Evolutionary conservation across 1,140 invertebrate species (phyloP), one percentile per base, ranked within the genome.

Genomic region (Drosophila nigromelanica): DNA sequence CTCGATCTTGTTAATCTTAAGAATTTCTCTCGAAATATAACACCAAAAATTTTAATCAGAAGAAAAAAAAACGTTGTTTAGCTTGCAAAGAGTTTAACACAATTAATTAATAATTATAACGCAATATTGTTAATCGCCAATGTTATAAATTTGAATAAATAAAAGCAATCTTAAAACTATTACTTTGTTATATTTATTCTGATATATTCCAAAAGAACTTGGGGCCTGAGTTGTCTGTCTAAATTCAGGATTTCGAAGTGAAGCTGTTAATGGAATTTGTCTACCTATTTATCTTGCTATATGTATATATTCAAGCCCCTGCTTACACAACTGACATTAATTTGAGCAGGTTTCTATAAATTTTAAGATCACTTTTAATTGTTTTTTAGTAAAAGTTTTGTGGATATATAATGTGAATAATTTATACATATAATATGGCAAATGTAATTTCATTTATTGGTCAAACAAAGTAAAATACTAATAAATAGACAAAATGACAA

Each of bases 111-210:
- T 52, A 61, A 61, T 45, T 55, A 73, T 45, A 48, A 67, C 37
- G 39, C 62, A 73, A 47, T 74, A 85, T 77, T 85, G 80, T 80
- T 85, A 85, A 77, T 66, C 77, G 60, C 58, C 56, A 73, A 86
- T 75, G 81, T 86, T 86, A 83, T 66, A 66, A 61, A 73, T 55
- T 77, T 69, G 64, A 77, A 72, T 67, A 68, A 82, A 68, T 58
- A 74, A 82, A 70, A 50, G 42, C 51, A 68, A 78, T 69, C 56
- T 62, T 58, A 70, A 78, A 67, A 50, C 10, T 15, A 24, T 1
- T 3, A 24, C 21, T 24, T 24, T 24, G 3, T 24, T 3, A 24
- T 24, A 3, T 24, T 24, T 24, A 24, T 24, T 24, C 21, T 24
- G 21, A 2, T 2, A 18, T 18, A 18, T 18, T 18, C 2, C 18